Percentiles rank a stretch among this genome's conserved stretches.
phyloP scores from a whole-genome alignment of 2,797 vertebrate genomes.

The Varecia variegata region DNA sequence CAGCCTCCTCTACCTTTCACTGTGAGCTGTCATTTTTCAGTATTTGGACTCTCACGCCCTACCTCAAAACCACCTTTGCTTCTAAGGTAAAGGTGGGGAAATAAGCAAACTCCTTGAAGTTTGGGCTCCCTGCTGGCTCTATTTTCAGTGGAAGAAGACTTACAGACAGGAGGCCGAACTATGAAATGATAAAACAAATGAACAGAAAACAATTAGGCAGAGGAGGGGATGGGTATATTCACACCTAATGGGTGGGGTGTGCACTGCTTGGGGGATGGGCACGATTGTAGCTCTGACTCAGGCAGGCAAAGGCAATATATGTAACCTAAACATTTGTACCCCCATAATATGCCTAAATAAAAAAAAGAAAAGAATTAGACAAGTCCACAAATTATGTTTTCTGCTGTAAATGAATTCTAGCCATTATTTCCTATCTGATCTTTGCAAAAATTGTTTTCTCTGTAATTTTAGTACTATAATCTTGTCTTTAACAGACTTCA shows the following conservation, averaged over 20 bases:
- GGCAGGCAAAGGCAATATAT: too few relatives aligned
- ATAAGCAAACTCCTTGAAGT: background rate
- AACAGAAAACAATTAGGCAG: background rate
- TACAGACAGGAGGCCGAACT: background rate
- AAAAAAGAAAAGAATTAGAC: background rate
- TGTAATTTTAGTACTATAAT: background rate
- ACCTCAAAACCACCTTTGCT: conserved; percentile 8
- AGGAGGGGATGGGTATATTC: too few relatives aligned
- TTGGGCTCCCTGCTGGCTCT: background rate
- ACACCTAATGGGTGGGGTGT: too few relatives aligned
- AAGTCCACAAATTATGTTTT: background rate
- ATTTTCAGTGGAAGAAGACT: background rate
- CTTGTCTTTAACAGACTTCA: conserved; percentile 33
- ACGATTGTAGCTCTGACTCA: too few relatives aligned
- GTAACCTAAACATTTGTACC: too few relatives aligned
- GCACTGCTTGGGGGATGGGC: too few relatives aligned
- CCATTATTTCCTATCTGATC: conserved; percentile 2
- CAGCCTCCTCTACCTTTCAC: background rate
- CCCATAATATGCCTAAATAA: too few relatives aligned
- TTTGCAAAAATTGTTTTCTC: conserved; percentile 46
- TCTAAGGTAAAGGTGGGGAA: background rate
- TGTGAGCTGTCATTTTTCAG: background rate
- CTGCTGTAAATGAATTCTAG: background rate
- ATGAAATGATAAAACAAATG: background rate
- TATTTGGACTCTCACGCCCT: background rate